Evolutionary conservation across 2,888 invertebrate genomes (phyloP).

Genomic region (Cheiracanthium punctorium): DNA sequence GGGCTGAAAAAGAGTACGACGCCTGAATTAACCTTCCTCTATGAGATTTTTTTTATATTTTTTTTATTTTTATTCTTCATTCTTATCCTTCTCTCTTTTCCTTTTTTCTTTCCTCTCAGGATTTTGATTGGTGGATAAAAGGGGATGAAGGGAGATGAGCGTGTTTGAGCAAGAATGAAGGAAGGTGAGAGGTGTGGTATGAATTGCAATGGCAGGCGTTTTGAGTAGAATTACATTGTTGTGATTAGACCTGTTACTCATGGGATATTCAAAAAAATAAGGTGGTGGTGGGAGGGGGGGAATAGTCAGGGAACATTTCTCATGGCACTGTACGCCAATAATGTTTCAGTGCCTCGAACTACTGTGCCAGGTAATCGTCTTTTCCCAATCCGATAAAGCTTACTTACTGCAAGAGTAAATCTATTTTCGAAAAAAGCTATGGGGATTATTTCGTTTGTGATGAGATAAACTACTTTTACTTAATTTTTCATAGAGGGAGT

Average conservation of each 20-base stretch:
- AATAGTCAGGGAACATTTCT: not conserved
- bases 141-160: conserved; percentile 26
- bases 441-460: too few species aligned
- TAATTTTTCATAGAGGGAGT: too few species aligned
- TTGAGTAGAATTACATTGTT: conserved; percentile 15
- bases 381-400: too few species aligned
- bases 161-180: conserved; percentile 26
- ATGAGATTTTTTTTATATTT: conserved; percentile 27
- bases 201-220: conserved; percentile 15
- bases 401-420: too few species aligned
- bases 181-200: conserved; percentile 13
- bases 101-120: not conserved
- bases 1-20: conserved; percentile 38
- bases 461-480: too few species aligned
- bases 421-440: too few species aligned
- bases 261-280: not conserved
- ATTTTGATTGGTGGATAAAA: conserved; percentile 43
- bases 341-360: not conserved
- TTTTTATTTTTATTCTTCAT: conserved; percentile 39
- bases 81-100: conserved; percentile 15
- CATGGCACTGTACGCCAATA: not conserved
- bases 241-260: conserved; percentile 13
- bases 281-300: not conserved
- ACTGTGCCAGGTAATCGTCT: too few species aligned
- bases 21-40: conserved; percentile 62